Evolutionary conservation across 1,140 invertebrate genomes (phyloP), one percentile per base, ranked within the genome.

Genomic region (Drosophila watanabei): DNA sequence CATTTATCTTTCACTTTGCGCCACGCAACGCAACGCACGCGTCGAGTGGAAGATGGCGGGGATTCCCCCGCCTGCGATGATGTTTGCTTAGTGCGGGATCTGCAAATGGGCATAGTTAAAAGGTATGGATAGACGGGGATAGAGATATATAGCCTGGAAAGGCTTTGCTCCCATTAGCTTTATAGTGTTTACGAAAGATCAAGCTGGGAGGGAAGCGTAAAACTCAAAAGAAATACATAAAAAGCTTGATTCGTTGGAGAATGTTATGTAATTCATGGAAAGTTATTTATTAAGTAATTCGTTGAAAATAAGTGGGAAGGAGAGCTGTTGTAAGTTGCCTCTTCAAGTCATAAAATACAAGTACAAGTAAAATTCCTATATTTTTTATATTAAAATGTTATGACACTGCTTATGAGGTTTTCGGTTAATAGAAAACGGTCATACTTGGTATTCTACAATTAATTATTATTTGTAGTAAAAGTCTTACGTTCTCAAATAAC

Each of bases 1-100:
- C 58, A 79, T 79, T 79, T 79, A 79, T 79, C 76, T 79, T 79
- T 63, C 57, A 79, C 76, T 71, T 71, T 70, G 68, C 20, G 45
- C 45, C 43, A 60, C 70, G 43, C 41, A 3, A 41, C 14, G 62
- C 58, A 48, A 37, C 64, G 54, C 60, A 65, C 63, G 70, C 70
- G 45, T 73, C 68, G 46, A 73, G 70, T 73, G 70, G 54, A 30
- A 72, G 68, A 37, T 61, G 70, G 54, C 49, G 49, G 68, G 70
- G 69, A 60, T 73, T 61, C 16, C 43, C 65, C 54, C 54, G 51
- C 24, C 46, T 39, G n/a, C 54, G 37, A 43, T 73, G 46, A 61
- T 73, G 70, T 73, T 73, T 73, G 68, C 56, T 60, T 51, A 73
- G 70, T 60, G 32, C 11, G 45, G 68, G 54, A 30, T 60, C 58